These are phyloP conservation scores for Holothuria scabra DNA, from an alignment of 53 echinoderm and acorn worm species.

Conservation along the genomic window DNA sequence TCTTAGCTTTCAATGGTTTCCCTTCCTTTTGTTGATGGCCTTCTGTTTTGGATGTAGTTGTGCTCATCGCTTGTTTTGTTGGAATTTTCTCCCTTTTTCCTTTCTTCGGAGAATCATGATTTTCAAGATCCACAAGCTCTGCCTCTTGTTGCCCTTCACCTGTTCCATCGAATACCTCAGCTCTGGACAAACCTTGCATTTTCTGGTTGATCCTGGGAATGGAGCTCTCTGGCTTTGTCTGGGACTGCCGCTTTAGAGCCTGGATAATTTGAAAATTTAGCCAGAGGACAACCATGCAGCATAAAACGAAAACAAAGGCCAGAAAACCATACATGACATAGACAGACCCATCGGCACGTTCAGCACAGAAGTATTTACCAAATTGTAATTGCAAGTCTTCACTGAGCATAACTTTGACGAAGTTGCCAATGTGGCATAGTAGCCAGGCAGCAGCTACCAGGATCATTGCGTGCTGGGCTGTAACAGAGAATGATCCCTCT, in stretches of 20 bases:
- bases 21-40: neutral
- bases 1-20: conserved; percentile 11
- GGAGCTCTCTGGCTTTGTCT: conserved; percentile 2
- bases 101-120: too few relatives aligned
- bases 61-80: too few relatives aligned
- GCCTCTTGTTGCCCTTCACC: neutral
- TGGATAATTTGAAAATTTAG: conserved; percentile 37
- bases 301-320: conserved; percentile 21
- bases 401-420: conserved; percentile 13
- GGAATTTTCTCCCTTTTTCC: too few relatives aligned
- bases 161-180: too few relatives aligned
- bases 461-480: conserved; percentile 9
- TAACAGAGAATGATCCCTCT: conserved; percentile 17
- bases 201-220: too few relatives aligned
- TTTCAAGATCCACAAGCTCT: neutral
- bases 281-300: conserved; percentile 37
- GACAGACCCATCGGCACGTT: neutral
- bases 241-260: conserved; percentile 30
- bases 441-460: conserved; percentile 13
- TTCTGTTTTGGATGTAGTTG: too few relatives aligned
- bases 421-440: neutral
- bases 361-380: conserved; percentile 8
- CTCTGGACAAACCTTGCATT: too few relatives aligned
- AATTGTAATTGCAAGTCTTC: neutral
- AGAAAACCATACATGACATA: conserved; percentile 27